Base-by-base conservation (phyloP, 1,140 invertebrate species). In the Rhopalosiphum maidis region DNA sequence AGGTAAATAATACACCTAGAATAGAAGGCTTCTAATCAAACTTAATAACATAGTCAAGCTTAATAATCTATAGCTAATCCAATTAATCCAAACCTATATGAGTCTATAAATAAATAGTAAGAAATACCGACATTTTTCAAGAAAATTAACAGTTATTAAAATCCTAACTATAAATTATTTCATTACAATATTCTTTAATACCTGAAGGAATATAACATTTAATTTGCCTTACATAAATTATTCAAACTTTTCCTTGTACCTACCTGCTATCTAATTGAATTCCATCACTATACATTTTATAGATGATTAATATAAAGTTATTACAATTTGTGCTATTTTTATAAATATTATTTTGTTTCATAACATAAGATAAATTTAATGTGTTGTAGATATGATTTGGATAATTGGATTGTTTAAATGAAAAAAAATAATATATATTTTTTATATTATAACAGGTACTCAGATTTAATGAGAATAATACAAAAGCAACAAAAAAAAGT, bases 51-150 rank as follows among this genome's bases (percentile, higher is more conserved):
- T 77, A 77, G 48, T 51, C 48, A 51, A n/a, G 15, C 60, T 68
- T 77, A n/a, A 77, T 77, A 35, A 77, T 15, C 60, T 77, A n/a
- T n/a, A n/a, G 30, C 30, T 77, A 35, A 77, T n/a, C 60, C 54
- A 89, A 89, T 89, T 89, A 89, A 54, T 89, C n/a, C 46, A 37
- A 89, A 89, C n/a, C 51, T 35, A 37, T 35, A 37, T 9, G 48
- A 89, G 87, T 55, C 18, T 8, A 54, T 89, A 41, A 48, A 46
- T 87, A 87, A 87, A 30, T 87, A 21, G 60, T n/a, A 18, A 77
- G 48, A 51, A 51, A 51, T 51, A 51, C 18, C 0, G 21, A 51
- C 15, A 77, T 77, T 77, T 77, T n/a, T 15, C 5, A 77, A 18
- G 30, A n/a, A 77, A 77, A 77, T 35, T 21, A 18, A 77, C n/a